phyloP scores from a whole-genome alignment of 2,113 vertebrate species.

The Fulmarus glacialis region DNA sequence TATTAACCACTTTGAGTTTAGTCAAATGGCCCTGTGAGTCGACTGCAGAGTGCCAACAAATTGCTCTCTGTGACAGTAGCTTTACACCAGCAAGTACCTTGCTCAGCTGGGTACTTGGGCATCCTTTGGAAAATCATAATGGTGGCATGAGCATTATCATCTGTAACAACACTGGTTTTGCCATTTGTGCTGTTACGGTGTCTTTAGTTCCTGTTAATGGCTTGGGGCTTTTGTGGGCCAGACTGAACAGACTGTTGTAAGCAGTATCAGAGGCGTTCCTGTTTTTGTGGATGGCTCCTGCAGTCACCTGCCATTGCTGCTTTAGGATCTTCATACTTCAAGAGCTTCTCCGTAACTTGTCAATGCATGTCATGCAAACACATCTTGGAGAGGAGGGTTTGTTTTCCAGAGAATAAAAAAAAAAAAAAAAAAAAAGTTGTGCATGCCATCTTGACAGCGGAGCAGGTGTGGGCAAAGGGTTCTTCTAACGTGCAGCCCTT shows the following conservation, averaged over 20 bases:
- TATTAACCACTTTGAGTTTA: background rate
- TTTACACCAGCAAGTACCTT: background rate
- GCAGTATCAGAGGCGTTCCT: background rate
- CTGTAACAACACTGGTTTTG: background rate
- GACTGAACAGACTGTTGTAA: background rate
- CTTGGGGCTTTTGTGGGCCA: background rate
- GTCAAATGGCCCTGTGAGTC: background rate
- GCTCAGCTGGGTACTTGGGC: background rate
- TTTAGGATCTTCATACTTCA: background rate
- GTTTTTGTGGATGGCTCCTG: background rate
- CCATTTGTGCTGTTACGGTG: background rate
- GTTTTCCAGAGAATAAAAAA: background rate
- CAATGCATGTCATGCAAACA: accelerated
- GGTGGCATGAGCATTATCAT: background rate
- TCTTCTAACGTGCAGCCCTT: background rate
- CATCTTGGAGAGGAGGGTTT: background rate
- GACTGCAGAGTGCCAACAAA: background rate
- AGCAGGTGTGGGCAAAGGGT: background rate
- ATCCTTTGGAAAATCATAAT: background rate
- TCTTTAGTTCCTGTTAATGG: background rate
- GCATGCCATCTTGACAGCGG: background rate
- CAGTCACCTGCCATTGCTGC: background rate
- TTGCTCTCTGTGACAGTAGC: background rate
- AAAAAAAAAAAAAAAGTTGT: background rate
- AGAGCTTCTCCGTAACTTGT: background rate